A percentile compares a stretch with the other conserved stretches of the same genome.
phyloP scores from a whole-genome alignment of 1,140 invertebrate genomes.

The Tetraneura akinire region DNA sequence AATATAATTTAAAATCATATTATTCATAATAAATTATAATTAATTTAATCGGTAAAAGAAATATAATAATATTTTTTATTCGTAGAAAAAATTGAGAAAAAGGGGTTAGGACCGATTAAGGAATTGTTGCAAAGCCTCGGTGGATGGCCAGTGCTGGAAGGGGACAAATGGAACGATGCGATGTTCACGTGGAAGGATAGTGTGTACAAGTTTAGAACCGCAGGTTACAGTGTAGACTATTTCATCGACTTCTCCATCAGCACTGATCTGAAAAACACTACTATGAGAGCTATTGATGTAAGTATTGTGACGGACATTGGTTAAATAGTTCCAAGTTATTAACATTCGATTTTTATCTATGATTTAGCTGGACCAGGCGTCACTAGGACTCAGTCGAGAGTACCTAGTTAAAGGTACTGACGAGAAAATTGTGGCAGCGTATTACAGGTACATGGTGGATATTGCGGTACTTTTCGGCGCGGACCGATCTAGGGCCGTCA shows the following conservation, averaged over 20 bases:
- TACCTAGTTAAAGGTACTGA: conserved; percentile 82
- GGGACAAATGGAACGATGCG: conserved; percentile 71
- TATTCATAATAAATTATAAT: too few species aligned
- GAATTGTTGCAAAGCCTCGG: conserved; percentile 76
- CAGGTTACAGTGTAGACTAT: conserved; percentile 86
- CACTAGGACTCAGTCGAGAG: conserved; percentile 83
- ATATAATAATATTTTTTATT: neutral
- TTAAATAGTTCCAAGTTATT: too few species aligned
- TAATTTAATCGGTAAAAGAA: neutral
- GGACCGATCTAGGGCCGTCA: conserved; percentile 67
- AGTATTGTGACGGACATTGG: too few species aligned
- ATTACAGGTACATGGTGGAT: conserved; percentile 83
- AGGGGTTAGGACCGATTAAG: conserved; percentile 71
- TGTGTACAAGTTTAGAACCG: conserved; percentile 75
- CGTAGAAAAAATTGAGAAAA: conserved; percentile 70
- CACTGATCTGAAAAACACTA: conserved; percentile 89
- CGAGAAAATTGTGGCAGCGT: conserved; percentile 76
- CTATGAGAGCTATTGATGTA: conserved; percentile 82
- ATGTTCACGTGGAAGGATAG: conserved; percentile 79
- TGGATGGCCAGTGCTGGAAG: conserved; percentile 87
- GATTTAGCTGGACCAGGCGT: conserved; percentile 86
- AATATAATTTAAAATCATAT: conserved; percentile 53
- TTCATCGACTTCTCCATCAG: conserved; percentile 89
- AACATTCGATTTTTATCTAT: neutral
- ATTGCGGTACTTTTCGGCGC: conserved; percentile 87